Base-by-base conservation (phyloP, 2,797 vertebrate genomes). In the Acestrorhynchus altus region DNA sequence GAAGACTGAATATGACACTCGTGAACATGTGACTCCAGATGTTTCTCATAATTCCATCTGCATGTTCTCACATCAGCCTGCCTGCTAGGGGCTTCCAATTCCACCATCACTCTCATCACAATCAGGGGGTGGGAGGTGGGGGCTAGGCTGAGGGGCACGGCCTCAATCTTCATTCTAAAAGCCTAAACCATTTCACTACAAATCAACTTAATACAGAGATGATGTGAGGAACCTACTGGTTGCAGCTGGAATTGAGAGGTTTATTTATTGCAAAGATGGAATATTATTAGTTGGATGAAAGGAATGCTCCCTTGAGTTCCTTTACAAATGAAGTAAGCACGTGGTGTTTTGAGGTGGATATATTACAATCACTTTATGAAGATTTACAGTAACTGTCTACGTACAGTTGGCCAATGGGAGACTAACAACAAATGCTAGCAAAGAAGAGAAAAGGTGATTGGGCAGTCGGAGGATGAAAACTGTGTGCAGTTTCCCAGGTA, bases 381-480 rank as follows among this genome's bases (percentile, higher is more conserved):
- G 12, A 57, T 69, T 42, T 42, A 59, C 26, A 60, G 42, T 35
- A 40, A 68, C 40, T 59, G 64, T 35, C n/a, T 26, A 64, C 8
- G 18, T 28, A 75, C 49, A 60, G 56, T 11, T 20, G 70, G 24
- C n/a, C 39, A 26, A 16, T 31, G 35, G 26, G 39, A 68, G 60
- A 72, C 35, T 28, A 54, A 64, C 15, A 26, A 64, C 18, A 71
- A 49, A 28, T 10, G 54, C 26, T 2, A 44, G 77, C 79, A 86
- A 88, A 88, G 87, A 78, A 81, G 79, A 88, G 66, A 86, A 74
- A 54, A 83, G 86, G 88, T 78, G 78, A 86, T 51, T 83, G 87
- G 86, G 86, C 85, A 80, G 69, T 78, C 72, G 46, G 44, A 72
- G 80, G 81, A 78, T 78, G 77, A 84, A 84, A 83, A 70, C 18